These are phyloP conservation scores for Fukomys damarensis DNA, from an alignment of 2,113 vertebrate genomes.

Conservation along the genomic window DNA sequence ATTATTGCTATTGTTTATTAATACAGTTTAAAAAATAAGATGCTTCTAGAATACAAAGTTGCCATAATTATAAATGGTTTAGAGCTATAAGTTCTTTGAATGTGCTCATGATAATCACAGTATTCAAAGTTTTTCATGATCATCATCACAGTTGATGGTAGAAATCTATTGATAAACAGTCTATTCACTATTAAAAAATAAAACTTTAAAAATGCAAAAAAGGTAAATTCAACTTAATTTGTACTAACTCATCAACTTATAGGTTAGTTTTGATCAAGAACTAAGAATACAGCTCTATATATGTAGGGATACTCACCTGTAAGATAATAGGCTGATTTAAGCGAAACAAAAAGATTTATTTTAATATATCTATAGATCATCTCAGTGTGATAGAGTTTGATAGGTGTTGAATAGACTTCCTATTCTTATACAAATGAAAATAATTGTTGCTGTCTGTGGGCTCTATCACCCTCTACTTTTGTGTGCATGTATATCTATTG, in stretches of 20 bases:
- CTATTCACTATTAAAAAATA: not conserved
- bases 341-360: not conserved
- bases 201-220: not conserved
- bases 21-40: not conserved
- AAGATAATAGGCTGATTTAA: not conserved
- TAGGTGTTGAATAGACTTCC: not conserved
- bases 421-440: not conserved
- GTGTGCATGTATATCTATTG: not conserved
- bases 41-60: not conserved
- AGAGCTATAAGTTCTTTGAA: not conserved
- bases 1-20: not conserved
- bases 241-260: not conserved
- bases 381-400: not conserved
- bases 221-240: not conserved
- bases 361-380: not conserved
- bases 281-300: not conserved
- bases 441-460: not conserved
- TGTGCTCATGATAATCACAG: not conserved
- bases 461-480: not conserved
- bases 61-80: not conserved
- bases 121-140: not conserved
- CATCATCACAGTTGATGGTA: not conserved
- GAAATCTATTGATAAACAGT: not conserved
- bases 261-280: not conserved
- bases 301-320: not conserved